Evolutionary conservation across 2,113 vertebrate species (phyloP).

Genomic region (Leptosomus discolor): DNA sequence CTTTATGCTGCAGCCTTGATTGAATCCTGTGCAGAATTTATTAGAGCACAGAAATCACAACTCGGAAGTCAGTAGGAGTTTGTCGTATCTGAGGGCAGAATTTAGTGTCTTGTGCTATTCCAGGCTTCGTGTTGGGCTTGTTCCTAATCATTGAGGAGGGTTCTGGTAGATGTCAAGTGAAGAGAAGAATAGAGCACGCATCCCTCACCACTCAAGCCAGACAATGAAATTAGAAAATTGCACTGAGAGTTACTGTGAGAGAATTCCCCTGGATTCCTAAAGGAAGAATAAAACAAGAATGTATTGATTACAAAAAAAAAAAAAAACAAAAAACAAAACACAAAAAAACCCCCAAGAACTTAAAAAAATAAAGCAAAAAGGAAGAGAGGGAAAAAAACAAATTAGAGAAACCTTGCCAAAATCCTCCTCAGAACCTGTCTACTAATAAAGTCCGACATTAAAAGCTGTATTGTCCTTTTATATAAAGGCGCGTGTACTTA

Average conservation of each 20-base stretch:
- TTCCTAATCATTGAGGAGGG: constrained; percentile 43
- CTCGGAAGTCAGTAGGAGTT: neutral
- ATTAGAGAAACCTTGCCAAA: neutral
- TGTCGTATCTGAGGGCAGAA: neutral
- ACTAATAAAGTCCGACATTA: constrained; percentile 5
- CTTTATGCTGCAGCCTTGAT: neutral
- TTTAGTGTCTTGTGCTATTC: neutral
- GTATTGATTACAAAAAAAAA: neutral
- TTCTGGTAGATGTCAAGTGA: constrained; percentile 54
- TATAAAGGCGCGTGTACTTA: neutral
- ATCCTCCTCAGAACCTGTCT: neutral
- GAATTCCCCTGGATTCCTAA: constrained; percentile 38
- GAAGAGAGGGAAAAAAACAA: neutral
- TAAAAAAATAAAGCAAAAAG: neutral
- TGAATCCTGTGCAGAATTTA: neutral
- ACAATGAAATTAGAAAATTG: constrained; percentile 50
- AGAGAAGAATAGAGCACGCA: constrained; percentile 27
- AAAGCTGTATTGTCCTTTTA: constrained; percentile 6
- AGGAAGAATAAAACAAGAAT: constrained; percentile 26
- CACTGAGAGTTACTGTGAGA: constrained; percentile 23
- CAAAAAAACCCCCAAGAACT: neutral
- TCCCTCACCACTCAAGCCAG: constrained; percentile 21
- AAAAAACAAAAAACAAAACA: neutral
- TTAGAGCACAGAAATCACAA: neutral
- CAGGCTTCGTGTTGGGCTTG: neutral